Evolutionary conservation across 2,113 vertebrate genomes (phyloP), one percentile per base, ranked within the genome.

Genomic region (Prietella phreatophila): DNA sequence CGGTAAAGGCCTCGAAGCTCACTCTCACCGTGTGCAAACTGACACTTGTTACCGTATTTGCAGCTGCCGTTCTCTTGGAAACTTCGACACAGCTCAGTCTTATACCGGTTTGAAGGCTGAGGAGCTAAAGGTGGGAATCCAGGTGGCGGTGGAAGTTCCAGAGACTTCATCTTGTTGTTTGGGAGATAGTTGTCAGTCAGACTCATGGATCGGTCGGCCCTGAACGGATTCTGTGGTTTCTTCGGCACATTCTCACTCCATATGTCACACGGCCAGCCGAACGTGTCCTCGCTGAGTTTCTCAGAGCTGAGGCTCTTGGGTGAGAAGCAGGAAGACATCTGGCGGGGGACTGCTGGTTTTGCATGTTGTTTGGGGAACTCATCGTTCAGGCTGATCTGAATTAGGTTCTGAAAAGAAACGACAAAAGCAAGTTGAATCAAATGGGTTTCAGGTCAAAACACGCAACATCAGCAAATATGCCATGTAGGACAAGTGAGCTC

Each of bases 11-110:
- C 95, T 42, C 97, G 95, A 88, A 97, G 93, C 92, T 98, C 97
- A 0, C 88, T 90, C 53, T 94, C 92, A 0, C 97, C 97, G 7
- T 98, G 97, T 73, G 97, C 97, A 93, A 97, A 97, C 92, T 97
- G 96, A 84, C 97, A 97, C 47, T 97, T 96, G 84, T 78, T 95
- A 56, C 96, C 95, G 50, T 96, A 96, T 88, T 96, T 96, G 92
- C 96, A 96, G 89, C 90, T 94, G 88, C 95, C 94, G 0, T 93
- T 95, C 89, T 96, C 96, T 83, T 96, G 95, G 90, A 93, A 96
- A 83, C 95, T 95, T 3, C 96, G 95, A 81, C 96, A 96, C 84
- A 96, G 93, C 89, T 96, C 96, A 30, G 96, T 96, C 92, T 96
- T 96, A 92, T 96, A 96, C 88, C 96, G 96, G 86, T 95, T 94